Evolutionary conservation across 2,888 invertebrate species (phyloP), one percentile per base, ranked within the genome.

Genomic region (Amphiduros pacificus): DNA sequence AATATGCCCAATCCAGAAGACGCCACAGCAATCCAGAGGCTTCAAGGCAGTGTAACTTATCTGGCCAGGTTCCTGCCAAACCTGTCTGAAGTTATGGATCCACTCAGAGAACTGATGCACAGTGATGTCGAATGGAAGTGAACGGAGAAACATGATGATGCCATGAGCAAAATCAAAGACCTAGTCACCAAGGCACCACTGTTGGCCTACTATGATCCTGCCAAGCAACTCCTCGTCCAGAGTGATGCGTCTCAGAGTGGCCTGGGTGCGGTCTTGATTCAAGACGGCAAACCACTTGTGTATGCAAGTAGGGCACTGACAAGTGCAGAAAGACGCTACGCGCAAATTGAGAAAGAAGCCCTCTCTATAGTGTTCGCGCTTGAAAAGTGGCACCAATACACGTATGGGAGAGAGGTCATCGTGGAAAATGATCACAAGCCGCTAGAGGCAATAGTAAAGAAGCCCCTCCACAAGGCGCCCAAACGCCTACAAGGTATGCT

Each of bases 1-100:
- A 59, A 68, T 6, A 72, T 71, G 71, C 66, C 68, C 14, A 56
- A 49, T 26, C 69, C 70, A 36, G 24, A 28, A 36, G 68, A 69
- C 50, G 68, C 69, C 52, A 61, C 68, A 49, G 69, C 67, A 4
- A 56, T 69, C 0, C 26, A 67, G 17, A 14, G 66, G 9, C 56
- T 66, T 28, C 58, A 63, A 11, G 68, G 70, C 20, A 60, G 61
- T 26, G 50, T 65, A 3, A 67, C 64, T 29, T 68, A 65, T 27
- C 62, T 69, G 17, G 31, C 58, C 2, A 54, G 49, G 27, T 67
- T 68, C 51, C 9, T 64, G 4, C 61, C 60, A 2, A 58, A 64
- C n/a, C 50, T 67, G 1, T 56, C 65, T 14, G 59, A 62, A 1
- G 50, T 61, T 1, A 41, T 44, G 2, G 29, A 58, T 2, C 67